These are phyloP conservation scores for Melierax canorus DNA, from an alignment of 2,113 vertebrate species.

Conservation along the genomic window DNA sequence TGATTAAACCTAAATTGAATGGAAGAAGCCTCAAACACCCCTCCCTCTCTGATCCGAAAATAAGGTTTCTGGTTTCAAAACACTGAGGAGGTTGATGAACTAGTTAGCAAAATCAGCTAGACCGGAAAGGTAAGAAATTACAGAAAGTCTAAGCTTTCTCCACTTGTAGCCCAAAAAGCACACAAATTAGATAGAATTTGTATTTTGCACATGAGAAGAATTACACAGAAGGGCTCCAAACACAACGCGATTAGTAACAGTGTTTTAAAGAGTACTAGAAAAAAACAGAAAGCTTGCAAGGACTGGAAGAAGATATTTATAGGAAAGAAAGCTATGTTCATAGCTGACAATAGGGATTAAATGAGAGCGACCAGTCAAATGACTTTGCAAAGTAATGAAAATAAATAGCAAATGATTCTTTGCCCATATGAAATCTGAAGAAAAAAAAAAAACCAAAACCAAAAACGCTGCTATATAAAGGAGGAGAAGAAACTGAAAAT, in stretches of 20 bases:
- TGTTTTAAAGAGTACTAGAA: not conserved
- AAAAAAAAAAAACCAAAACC: not conserved
- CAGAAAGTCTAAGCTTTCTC: not conserved
- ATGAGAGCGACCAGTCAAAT: not conserved
- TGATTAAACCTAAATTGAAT: not conserved
- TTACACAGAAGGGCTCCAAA: not conserved
- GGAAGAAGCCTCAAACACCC: not conserved
- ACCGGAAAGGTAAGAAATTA: not conserved
- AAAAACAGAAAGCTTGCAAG: not conserved
- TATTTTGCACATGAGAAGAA: not conserved
- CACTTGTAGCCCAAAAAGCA: not conserved
- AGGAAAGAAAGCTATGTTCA: not conserved
- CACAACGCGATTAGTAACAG: not conserved
- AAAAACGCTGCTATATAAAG: not conserved
- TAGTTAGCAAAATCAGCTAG: not conserved
- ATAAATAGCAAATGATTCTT: not conserved
- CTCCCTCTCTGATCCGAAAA: not conserved
- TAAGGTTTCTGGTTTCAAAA: not conserved
- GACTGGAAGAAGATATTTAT: not conserved
- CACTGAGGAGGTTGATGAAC: not conserved
- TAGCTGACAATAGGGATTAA: not conserved
- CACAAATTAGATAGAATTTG: not conserved
- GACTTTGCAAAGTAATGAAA: not conserved
- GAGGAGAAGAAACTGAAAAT: not conserved
- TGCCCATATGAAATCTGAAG: not conserved